phyloP scores from a whole-genome alignment of 2,797 vertebrate species.

The Thunnus albacares region DNA sequence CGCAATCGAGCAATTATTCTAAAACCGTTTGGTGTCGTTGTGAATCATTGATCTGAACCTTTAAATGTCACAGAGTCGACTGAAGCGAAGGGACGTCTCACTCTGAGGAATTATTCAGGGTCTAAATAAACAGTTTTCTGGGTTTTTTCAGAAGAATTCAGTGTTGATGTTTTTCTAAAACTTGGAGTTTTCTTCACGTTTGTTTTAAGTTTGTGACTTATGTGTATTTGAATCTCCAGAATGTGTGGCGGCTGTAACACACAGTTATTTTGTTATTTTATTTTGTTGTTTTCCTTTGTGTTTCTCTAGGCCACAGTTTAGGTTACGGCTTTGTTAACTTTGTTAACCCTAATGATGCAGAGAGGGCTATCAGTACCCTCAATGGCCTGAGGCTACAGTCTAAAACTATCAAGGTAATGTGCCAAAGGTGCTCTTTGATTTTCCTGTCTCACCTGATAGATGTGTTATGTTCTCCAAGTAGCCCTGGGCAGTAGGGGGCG shows the following conservation, averaged over 20 bases:
- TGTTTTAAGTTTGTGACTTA: conserved; percentile 49
- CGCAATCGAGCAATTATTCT: too few species aligned
- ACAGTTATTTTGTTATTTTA: conserved; percentile 86
- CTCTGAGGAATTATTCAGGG: neutral
- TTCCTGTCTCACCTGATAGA: conserved; percentile 83
- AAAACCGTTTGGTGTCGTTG: too few species aligned
- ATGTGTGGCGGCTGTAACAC: conserved; percentile 73
- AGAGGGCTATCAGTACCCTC: conserved; percentile 99
- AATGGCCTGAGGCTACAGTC: conserved; percentile 99
- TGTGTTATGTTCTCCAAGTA: conserved; percentile 78
- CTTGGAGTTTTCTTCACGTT: conserved; percentile 12
- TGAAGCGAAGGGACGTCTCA: neutral
- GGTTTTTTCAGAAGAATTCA: conserved; percentile 44
- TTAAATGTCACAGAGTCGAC: too few species aligned
- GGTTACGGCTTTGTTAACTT: conserved; percentile 99
- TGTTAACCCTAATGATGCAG: conserved; percentile 97
- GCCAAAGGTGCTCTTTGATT: conserved; percentile 82
- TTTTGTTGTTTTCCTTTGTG: conserved; percentile 89
- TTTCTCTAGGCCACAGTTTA: conserved; percentile 97
- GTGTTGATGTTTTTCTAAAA: neutral
- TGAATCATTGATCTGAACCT: too few species aligned
- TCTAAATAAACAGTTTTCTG: conserved; percentile 20
- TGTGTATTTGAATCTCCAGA: conserved; percentile 49
- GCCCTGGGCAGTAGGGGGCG: conserved; percentile 79
- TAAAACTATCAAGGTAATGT: conserved; percentile 99